A percentile compares a stretch with the other conserved stretches of the same genome.
These are phyloP conservation scores for Seira musarum DNA, from an alignment of 2,888 invertebrate genomes.

Conservation along the genomic window DNA sequence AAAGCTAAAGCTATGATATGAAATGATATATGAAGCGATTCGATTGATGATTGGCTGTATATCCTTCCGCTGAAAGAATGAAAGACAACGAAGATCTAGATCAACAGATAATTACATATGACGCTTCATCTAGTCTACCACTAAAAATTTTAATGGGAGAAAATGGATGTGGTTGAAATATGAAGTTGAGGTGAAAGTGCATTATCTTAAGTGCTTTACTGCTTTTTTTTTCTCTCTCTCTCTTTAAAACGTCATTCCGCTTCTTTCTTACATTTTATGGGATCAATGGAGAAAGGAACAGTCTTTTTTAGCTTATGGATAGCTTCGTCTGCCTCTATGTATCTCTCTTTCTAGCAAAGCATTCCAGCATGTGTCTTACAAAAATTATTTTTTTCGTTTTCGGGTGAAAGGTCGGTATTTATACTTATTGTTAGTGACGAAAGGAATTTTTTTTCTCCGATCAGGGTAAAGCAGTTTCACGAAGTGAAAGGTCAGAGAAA, in stretches of 20 bases:
- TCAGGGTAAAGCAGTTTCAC: too few relatives aligned
- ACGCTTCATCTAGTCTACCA: not conserved
- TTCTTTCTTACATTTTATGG: not conserved
- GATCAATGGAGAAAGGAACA: not conserved
- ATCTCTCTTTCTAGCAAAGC: not conserved
- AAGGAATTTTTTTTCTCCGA: too few relatives aligned
- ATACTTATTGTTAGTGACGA: too few relatives aligned
- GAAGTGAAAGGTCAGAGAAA: too few relatives aligned
- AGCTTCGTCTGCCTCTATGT: too few relatives aligned
- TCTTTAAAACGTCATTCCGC: not conserved
- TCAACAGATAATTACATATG: not conserved
- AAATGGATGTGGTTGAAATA: not conserved
- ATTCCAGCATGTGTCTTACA: not conserved
- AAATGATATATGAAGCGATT: too few relatives aligned
- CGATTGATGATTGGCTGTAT: too few relatives aligned
- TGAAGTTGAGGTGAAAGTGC: not conserved
- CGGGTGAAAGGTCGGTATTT: too few relatives aligned
- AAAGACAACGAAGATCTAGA: too few relatives aligned
- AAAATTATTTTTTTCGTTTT: not conserved
- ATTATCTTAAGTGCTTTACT: not conserved
- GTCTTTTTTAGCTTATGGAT: not conserved
- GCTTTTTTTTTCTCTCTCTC: not conserved
- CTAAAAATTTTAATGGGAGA: not conserved
- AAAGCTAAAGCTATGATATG: too few relatives aligned
- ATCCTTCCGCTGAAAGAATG: too few relatives aligned